phyloP scores from a whole-genome alignment of 1,140 invertebrate species.

The Psilanteris sp. region DNA sequence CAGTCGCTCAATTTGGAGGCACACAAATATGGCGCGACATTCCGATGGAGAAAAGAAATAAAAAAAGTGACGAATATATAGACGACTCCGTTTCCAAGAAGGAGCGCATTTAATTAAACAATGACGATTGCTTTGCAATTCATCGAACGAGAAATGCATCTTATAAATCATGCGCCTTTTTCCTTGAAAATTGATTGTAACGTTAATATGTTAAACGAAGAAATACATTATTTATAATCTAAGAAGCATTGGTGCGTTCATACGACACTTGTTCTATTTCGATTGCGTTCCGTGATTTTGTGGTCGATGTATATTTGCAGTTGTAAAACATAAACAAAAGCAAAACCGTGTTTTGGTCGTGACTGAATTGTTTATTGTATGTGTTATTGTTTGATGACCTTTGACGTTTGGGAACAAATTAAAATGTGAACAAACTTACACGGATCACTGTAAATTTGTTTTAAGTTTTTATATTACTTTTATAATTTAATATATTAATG shows the following conservation, averaged over 20 bases:
- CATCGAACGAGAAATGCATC: conserved; percentile 54
- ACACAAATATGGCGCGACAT: conserved; percentile 46
- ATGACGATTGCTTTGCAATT: conserved; percentile 54
- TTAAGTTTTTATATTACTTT: too few relatives aligned
- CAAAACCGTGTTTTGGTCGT: too few relatives aligned
- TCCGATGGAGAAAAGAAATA: conserved; percentile 46
- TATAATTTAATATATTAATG: too few relatives aligned
- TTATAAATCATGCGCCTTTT: conserved; percentile 61
- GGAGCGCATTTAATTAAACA: conserved; percentile 57
- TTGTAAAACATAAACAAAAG: too few relatives aligned
- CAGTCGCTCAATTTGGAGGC: conserved; percentile 45
- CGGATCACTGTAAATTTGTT: too few relatives aligned
- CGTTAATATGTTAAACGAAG: conserved; percentile 59
- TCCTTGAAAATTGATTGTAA: conserved; percentile 61
- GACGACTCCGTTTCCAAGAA: conserved; percentile 51
- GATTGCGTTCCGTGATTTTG: conserved; percentile 20
- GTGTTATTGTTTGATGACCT: too few relatives aligned
- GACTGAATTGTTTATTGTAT: too few relatives aligned
- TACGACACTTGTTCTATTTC: conserved; percentile 38
- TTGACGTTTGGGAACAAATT: too few relatives aligned
- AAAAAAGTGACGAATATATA: conserved; percentile 5
- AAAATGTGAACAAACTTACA: too few relatives aligned
- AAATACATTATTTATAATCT: conserved; percentile 57
- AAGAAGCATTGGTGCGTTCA: conserved; percentile 31
- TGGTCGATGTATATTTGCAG: too few relatives aligned